Percentiles rank a stretch among this genome's conserved stretches.
These are phyloP conservation scores for Phenganax subtilis DNA, from an alignment of 92 coral and sea anemone species.

Conservation along the genomic window DNA sequence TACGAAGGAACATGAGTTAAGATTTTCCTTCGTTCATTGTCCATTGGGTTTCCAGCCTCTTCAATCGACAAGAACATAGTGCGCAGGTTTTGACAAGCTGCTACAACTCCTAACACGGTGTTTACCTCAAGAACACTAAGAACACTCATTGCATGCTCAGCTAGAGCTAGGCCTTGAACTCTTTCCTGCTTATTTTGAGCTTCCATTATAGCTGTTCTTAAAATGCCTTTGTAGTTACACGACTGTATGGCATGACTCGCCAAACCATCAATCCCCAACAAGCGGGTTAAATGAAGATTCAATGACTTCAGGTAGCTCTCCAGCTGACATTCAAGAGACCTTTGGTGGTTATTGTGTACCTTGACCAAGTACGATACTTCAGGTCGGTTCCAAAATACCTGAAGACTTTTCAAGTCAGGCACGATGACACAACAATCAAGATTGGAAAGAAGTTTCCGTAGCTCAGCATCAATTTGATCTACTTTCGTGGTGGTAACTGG, in stretches of 20 bases:
- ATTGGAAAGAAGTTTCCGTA: slow-evolving; percentile 52
- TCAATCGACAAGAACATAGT: slow-evolving; percentile 65
- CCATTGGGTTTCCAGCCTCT: slow-evolving; percentile 44
- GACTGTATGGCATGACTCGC: slow-evolving; percentile 18
- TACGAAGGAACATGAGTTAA: slow-evolving; percentile 5
- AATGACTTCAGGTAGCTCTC: slow-evolving; percentile 25
- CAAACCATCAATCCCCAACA: slow-evolving; percentile 11
- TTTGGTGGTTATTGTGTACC: slow-evolving; percentile 8
- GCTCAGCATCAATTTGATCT: slow-evolving; percentile 43
- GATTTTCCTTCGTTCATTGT: slow-evolving; percentile 7
- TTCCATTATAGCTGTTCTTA: slow-evolving; percentile 24
- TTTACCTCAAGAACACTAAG: slow-evolving; percentile 71
- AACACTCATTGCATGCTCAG: slow-evolving; percentile 84
- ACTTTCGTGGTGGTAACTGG: slow-evolving; percentile 64
- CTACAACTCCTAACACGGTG: slow-evolving; percentile 62
- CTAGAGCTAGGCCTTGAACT: slow-evolving; percentile 70
- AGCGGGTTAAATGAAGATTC: slow-evolving; percentile 19
- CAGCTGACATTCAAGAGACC: not conserved
- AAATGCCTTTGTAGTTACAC: slow-evolving; percentile 35
- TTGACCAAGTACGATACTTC: slow-evolving; percentile 43
- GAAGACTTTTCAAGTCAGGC: slow-evolving; percentile 65
- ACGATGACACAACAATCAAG: slow-evolving; percentile 63
- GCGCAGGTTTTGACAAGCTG: slow-evolving; percentile 62
- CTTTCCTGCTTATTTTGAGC: slow-evolving; percentile 19
- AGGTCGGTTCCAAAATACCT: slow-evolving; percentile 68